These are phyloP conservation scores for Wasmannia auropunctata DNA, from an alignment of 1,140 invertebrate genomes.

Conservation along the genomic window DNA sequence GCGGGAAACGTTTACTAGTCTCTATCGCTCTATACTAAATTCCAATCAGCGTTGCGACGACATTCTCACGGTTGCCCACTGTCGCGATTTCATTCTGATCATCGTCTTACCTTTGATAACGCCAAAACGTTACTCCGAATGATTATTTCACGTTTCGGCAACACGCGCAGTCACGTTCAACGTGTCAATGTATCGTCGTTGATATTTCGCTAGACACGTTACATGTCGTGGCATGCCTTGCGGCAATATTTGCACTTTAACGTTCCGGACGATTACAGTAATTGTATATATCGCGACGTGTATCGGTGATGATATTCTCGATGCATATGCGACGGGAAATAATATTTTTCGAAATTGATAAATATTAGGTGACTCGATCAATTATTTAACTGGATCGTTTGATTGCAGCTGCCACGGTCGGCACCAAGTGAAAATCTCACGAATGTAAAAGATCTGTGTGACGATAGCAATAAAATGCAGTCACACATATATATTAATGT, in stretches of 20 bases:
- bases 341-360: background rate
- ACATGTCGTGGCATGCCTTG: constrained; percentile 15
- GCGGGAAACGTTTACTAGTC: constrained; percentile 14
- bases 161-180: background rate
- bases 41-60: constrained; percentile 39
- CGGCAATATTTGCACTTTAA: constrained; percentile 37
- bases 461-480: no score
- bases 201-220: constrained; percentile 23
- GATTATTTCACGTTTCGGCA: background rate
- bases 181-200: background rate
- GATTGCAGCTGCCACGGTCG: background rate
- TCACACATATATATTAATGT: no score
- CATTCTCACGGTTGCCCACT: background rate
- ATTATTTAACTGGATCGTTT: background rate
- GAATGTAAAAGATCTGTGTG: background rate
- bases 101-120: constrained; percentile 18
- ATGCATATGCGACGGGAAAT: background rate
- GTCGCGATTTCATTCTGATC: background rate
- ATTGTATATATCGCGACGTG: constrained; percentile 16
- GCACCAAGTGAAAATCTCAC: background rate
- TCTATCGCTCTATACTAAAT: constrained; percentile 42
- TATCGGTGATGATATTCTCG: background rate
- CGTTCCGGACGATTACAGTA: constrained; percentile 32
- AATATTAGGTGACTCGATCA: constrained; percentile 2
- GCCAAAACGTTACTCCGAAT: background rate